These are phyloP conservation scores for Caenorhabditis afra DNA, from an alignment of 2,888 invertebrate species.

Conservation along the genomic window DNA sequence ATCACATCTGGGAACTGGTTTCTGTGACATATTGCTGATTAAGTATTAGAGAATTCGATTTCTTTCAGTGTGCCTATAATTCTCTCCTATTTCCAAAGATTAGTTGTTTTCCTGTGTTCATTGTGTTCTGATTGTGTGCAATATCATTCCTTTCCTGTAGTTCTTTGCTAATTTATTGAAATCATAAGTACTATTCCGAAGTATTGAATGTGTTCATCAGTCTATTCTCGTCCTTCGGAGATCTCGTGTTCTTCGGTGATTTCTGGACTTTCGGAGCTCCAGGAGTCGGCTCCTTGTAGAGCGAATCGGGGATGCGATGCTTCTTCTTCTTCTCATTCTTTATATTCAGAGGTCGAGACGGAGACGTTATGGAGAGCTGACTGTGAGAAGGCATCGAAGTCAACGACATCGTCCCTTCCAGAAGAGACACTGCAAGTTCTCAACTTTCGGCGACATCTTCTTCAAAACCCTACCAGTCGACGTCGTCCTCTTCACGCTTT, in stretches of 20 bases:
- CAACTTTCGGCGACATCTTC: background rate
- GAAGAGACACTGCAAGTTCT: conserved; percentile 10
- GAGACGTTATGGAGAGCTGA: conserved; percentile 19
- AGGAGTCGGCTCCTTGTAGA: background rate
- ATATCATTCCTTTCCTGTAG: conserved; percentile 14
- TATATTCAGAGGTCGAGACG: conserved; percentile 31
- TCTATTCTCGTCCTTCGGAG: conserved; percentile 36
- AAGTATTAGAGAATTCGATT: conserved; percentile 10
- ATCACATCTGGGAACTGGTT: conserved; percentile 20
- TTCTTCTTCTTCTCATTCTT: conserved; percentile 28
- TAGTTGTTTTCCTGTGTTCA: conserved; percentile 10
- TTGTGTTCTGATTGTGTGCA: conserved; percentile 7
- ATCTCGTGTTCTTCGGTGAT: background rate
- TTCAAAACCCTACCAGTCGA: background rate
- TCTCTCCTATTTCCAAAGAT: background rate
- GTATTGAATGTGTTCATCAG: conserved; percentile 44
- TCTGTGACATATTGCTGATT: conserved; percentile 1
- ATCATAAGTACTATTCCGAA: conserved; percentile 14
- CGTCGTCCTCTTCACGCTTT: conserved; percentile 6
- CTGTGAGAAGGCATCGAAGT: conserved; percentile 43
- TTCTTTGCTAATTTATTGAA: conserved; percentile 1
- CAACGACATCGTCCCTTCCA: conserved; percentile 43
- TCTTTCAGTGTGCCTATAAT: background rate
- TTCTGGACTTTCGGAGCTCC: background rate
- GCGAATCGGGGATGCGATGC: conserved; percentile 4